These are phyloP conservation scores for Cossypha dichroa DNA, from an alignment of 2,797 vertebrate species.

Conservation along the genomic window DNA sequence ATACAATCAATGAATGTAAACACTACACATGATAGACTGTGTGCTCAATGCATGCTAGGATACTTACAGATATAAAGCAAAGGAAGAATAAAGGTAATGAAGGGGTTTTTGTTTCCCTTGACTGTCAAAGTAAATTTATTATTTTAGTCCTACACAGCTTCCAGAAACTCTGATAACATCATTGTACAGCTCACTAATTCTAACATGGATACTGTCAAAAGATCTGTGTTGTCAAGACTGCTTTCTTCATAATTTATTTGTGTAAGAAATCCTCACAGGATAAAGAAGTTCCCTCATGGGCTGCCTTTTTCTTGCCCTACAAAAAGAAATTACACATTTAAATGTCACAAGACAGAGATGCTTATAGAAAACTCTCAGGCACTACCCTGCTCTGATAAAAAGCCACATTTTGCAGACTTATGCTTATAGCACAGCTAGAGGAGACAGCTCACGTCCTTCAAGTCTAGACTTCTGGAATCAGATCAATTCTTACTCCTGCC, in stretches of 20 bases:
- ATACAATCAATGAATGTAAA: conserved; percentile 40
- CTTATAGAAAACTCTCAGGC: background rate
- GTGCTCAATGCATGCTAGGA: conserved; percentile 41
- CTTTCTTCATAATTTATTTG: conserved; percentile 54
- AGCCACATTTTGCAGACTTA: background rate
- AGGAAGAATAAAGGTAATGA: conserved; percentile 61
- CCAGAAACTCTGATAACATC: conserved; percentile 74
- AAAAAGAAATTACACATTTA: conserved; percentile 19
- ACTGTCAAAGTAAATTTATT: conserved; percentile 78
- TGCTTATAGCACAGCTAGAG: background rate
- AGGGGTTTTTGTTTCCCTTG: background rate
- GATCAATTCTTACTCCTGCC: background rate
- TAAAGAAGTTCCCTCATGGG: background rate
- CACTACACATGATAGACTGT: background rate
- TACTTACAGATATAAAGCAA: conserved; percentile 31
- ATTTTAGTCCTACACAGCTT: conserved; percentile 68
- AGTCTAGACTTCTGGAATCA: background rate
- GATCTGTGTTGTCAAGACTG: conserved; percentile 9
- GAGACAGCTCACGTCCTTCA: background rate
- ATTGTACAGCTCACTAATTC: conserved; percentile 60
- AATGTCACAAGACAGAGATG: background rate
- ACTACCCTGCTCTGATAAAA: background rate
- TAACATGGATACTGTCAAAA: conserved; percentile 71
- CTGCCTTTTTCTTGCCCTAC: conserved; percentile 23
- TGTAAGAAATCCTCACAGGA: conserved; percentile 20